Evolutionary conservation across 1,140 invertebrate species (phyloP).

Genomic region (Neodiprion fabricii): DNA sequence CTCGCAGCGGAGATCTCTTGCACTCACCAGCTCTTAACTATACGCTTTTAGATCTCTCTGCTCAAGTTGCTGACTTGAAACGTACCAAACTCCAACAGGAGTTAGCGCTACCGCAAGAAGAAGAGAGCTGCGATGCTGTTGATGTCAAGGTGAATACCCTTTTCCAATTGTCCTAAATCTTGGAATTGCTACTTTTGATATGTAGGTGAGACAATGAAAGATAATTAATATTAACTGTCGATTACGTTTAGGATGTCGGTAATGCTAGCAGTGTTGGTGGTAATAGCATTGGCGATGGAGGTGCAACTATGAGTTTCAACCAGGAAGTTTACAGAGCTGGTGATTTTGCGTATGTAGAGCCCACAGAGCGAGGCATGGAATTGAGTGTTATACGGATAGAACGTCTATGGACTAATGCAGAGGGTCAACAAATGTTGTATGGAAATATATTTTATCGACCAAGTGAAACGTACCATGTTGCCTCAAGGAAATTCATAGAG

Average conservation of each 20-base stretch:
- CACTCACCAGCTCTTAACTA: slow-evolving; percentile 88
- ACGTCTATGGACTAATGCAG: slow-evolving; percentile 82
- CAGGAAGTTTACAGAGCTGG: slow-evolving; percentile 80
- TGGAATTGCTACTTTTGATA: slow-evolving; percentile 6
- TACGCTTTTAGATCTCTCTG: slow-evolving; percentile 74
- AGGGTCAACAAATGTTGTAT: slow-evolving; percentile 86
- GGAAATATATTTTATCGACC: slow-evolving; percentile 77
- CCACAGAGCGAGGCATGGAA: slow-evolving; percentile 79
- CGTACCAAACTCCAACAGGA: slow-evolving; percentile 81
- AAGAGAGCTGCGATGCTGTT: slow-evolving; percentile 70
- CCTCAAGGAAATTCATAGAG: slow-evolving; percentile 93
- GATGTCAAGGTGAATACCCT: slow-evolving; percentile 46
- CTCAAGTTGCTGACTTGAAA: slow-evolving; percentile 77
- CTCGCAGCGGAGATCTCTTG: slow-evolving; percentile 79
- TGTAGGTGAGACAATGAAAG: not conserved
- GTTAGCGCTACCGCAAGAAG: slow-evolving; percentile 70
- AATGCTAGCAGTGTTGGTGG: slow-evolving; percentile 26
- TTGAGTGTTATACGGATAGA: slow-evolving; percentile 90
- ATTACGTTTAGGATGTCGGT: slow-evolving; percentile 39
- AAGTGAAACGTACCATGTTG: slow-evolving; percentile 94
- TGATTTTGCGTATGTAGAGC: slow-evolving; percentile 91
- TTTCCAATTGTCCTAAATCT: slow-evolving; percentile 12
- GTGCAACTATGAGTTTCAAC: slow-evolving; percentile 70
- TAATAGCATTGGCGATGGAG: slow-evolving; percentile 39
- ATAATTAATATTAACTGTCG: slow-evolving; percentile 13